A percentile compares a stretch with the other conserved stretches of the same genome.
phyloP scores from a whole-genome alignment of 2,113 vertebrate species.

The Anseranas semipalmata region DNA sequence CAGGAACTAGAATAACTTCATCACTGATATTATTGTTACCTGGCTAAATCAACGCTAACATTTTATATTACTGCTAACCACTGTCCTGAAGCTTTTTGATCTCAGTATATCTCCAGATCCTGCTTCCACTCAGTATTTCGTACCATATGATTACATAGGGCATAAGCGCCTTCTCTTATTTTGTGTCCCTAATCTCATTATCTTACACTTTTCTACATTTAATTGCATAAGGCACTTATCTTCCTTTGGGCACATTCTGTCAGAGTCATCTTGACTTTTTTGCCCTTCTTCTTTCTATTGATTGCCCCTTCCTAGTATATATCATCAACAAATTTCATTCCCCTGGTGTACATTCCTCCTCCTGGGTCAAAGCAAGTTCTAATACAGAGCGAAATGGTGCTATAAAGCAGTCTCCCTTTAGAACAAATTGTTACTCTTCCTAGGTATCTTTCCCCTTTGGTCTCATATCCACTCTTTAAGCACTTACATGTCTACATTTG shows the following conservation, averaged over 20 bases:
- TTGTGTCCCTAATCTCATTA: slow-evolving; percentile 62
- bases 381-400: background rate
- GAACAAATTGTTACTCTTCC: background rate
- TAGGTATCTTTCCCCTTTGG: background rate
- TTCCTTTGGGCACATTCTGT: slow-evolving; percentile 1
- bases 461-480: background rate
- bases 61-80: background rate
- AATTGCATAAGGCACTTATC: slow-evolving; percentile 50
- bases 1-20: background rate
- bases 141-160: background rate
- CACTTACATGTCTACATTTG: background rate
- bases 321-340: background rate
- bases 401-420: background rate
- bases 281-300: slow-evolving; percentile 9
- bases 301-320: background rate
- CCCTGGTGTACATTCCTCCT: background rate
- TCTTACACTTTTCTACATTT: slow-evolving; percentile 52
- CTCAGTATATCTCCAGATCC: background rate
- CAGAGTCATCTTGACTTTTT: slow-evolving; percentile 5
- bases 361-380: background rate
- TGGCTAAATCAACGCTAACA: background rate
- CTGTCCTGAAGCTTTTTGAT: background rate
- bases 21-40: background rate
- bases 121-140: background rate
- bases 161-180: background rate